Evolutionary conservation across 2,888 invertebrate species (phyloP).

Genomic region (Luperina testacea): DNA sequence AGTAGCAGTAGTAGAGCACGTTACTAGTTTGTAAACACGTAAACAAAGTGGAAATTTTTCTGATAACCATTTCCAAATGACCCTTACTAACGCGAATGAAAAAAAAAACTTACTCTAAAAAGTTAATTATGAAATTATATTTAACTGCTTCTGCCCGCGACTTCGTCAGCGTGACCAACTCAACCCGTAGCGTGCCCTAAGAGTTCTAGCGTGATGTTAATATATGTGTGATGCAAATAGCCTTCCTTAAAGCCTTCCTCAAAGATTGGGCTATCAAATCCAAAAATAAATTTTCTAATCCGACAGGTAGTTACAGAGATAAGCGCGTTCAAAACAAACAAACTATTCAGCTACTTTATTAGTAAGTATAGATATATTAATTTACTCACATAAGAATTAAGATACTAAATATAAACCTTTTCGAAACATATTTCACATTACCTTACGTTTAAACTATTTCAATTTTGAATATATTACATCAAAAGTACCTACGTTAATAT

Average conservation of each 20-base stretch:
- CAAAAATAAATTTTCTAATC: no score
- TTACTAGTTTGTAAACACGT: not conserved
- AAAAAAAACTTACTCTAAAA: not conserved
- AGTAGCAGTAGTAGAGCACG: no score
- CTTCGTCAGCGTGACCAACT: no score
- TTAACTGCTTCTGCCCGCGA: not conserved
- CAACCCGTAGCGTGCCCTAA: no score
- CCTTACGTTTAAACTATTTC: slow-evolving; percentile 11
- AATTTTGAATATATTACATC: slow-evolving; percentile 32
- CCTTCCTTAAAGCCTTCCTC: no score
- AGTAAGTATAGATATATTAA: not conserved
- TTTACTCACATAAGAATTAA: not conserved
- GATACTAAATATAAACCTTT: slow-evolving; percentile 6
- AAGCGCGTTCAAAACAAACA: no score
- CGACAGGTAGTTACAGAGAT: no score
- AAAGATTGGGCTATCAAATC: no score
- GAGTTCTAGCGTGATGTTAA: no score
- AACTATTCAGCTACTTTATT: no score
- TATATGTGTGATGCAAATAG: no score
- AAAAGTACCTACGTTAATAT: slow-evolving; percentile 8
- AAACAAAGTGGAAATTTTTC: not conserved
- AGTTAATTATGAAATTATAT: not conserved
- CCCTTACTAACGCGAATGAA: not conserved
- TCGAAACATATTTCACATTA: slow-evolving; percentile 44
- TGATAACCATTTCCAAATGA: not conserved